phyloP scores from a whole-genome alignment of 2,797 vertebrate genomes.

The Enteromius treurensis region DNA sequence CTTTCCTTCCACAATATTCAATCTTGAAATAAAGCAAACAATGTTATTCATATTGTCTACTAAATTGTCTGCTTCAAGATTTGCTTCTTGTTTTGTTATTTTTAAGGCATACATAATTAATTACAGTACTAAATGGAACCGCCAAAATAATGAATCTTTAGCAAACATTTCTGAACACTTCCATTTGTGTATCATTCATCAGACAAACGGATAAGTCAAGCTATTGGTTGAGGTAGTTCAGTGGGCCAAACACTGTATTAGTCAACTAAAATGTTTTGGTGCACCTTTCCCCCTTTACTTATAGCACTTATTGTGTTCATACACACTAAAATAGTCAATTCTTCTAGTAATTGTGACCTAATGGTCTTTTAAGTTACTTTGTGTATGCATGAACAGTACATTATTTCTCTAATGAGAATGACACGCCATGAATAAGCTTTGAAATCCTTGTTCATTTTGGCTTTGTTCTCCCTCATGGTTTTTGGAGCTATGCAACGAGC shows the following conservation, averaged over 20 bases:
- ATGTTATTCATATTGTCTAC: conserved; percentile 5
- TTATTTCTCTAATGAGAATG: conserved; percentile 23
- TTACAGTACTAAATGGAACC: background rate
- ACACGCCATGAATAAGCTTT: conserved; percentile 20
- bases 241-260: background rate
- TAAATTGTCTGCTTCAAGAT: background rate
- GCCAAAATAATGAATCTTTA: background rate
- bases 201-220: background rate
- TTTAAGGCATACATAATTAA: background rate
- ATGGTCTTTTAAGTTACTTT: conserved; percentile 40
- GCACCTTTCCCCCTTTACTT: conserved; percentile 24
- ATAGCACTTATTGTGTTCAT: conserved; percentile 53
- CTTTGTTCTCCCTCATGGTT: conserved; percentile 22
- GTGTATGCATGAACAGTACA: background rate
- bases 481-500: no score
- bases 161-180: background rate
- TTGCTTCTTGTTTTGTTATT: background rate
- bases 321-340: conserved; percentile 48
- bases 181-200: background rate
- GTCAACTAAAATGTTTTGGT: conserved; percentile 40
- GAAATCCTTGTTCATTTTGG: background rate
- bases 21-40: conserved; percentile 48
- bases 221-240: background rate
- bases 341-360: conserved; percentile 19
- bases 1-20: conserved; percentile 19